Base-by-base conservation (phyloP, 1,140 invertebrate genomes). In the Papilio helenus region DNA sequence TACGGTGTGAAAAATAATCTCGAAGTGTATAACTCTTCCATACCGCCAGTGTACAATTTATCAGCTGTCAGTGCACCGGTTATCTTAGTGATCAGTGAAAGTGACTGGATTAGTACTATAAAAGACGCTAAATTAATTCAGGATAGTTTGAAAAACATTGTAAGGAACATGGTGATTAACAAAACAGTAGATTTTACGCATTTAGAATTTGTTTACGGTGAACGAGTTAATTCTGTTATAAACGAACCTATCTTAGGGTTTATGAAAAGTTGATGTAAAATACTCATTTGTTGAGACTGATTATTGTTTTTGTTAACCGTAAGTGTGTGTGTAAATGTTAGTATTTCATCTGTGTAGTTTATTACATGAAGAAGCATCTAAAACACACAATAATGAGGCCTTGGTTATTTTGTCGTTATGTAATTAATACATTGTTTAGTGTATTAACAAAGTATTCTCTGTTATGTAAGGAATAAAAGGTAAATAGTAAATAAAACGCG, bases 141-240 rank as follows among this genome's bases (percentile, higher is more conserved):
- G 78, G 81, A 26, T 14, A 85, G 81, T 65, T 80, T 93, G 14
- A 86, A 85, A 46, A 88, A 84, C 46, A 81, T 92, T 23, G 79
- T 85, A 39, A 84, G 82, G 12, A 83, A 80, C 78, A 79, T 87
- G 34, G 71, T 84, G 12, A 85, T 90, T 20, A 88, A 91, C 76
- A 83, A 86, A 82, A 85, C 83, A 14, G 72, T 88, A 55, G 86
- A 90, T 76, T 92, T 93, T 81, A 88, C 88, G 46, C 92, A 93
- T 82, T 82, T 93, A 72, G 92, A 93, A 80, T 93, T 91, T 86
- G 80, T 91, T 14, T 93, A 90, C 80, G 92, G 92, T 20, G 72
- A 85, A 46, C 83, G 92, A 51, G 85, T 86, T 16, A 88, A 90
- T 71, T 72, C 68, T 23, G 51, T 90, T 10, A 79, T 93, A 44